Evolutionary conservation across 2,113 vertebrate genomes (phyloP).

Genomic region (Paraplagusia blochii): DNA sequence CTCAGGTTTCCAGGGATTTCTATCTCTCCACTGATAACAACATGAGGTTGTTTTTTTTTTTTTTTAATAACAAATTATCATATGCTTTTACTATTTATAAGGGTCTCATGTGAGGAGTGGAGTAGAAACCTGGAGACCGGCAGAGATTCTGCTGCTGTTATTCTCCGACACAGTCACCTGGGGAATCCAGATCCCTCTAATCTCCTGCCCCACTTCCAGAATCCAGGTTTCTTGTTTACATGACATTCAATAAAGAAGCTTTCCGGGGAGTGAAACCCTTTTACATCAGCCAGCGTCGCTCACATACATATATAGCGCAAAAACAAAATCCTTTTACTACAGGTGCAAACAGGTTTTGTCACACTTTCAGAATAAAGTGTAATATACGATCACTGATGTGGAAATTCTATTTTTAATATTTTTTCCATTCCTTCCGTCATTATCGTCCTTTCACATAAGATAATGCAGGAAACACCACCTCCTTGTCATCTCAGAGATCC

Average conservation of each 20-base stretch:
- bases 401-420: background rate
- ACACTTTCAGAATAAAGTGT: background rate
- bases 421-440: constrained; percentile 3
- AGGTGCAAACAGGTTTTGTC: background rate
- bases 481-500: constrained; percentile 21
- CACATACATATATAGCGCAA: background rate
- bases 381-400: constrained; percentile 4
- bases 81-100: background rate
- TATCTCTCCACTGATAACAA: too few relatives aligned
- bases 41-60: too few relatives aligned
- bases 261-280: background rate
- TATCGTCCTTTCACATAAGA: background rate
- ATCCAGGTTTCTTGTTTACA: background rate
- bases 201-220: too few relatives aligned
- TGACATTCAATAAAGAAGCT: background rate
- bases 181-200: background rate
- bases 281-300: background rate
- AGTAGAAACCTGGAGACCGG: background rate
- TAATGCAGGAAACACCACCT: too few relatives aligned
- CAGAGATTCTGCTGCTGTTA: background rate
- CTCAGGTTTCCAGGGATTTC: too few relatives aligned
- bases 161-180: background rate
- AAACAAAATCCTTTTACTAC: background rate
- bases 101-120: background rate
- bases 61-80: background rate